Conservation (phyloP, 92 coral and sea anemone genomes). For the Chrysogorgia sp. region DNA sequence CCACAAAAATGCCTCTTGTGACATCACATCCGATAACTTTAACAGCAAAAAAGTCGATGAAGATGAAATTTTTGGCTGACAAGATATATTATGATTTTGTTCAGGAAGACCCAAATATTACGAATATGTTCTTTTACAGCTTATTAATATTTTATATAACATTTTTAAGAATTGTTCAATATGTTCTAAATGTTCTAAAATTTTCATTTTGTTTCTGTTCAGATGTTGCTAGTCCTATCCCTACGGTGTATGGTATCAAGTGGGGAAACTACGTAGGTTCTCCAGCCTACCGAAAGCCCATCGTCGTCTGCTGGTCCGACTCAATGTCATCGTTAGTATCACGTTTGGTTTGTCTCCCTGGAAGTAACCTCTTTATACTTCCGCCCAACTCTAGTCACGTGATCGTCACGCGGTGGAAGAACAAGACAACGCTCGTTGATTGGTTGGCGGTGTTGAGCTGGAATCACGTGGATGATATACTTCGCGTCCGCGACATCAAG, state of each 20-base stretch:
- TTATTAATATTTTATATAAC: too few species aligned
- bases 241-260: conserved; percentile 85
- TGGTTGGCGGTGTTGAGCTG: conserved; percentile 89
- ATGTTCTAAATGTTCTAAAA: too few species aligned
- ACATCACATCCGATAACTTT: too few species aligned
- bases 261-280: conserved; percentile 97
- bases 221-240: conserved; percentile 73
- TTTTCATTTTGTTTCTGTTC: neutral
- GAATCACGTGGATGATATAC: conserved; percentile 80
- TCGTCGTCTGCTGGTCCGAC: conserved; percentile 60
- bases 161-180: too few species aligned
- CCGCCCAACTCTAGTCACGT: conserved; percentile 69
- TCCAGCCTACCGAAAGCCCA: conserved; percentile 84
- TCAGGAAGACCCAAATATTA: too few species aligned
- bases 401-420: conserved; percentile 68
- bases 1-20: too few species aligned
- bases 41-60: too few species aligned
- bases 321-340: conserved; percentile 64
- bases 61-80: too few species aligned
- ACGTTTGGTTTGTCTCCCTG: conserved; percentile 65
- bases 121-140: too few species aligned
- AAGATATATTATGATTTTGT: too few species aligned
- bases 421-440: conserved; percentile 46
- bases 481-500: conserved; percentile 69
- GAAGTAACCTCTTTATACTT: conserved; percentile 71